Base-by-base conservation (phyloP, 1,140 invertebrate species). In the Pogonomyrmex californicus region DNA sequence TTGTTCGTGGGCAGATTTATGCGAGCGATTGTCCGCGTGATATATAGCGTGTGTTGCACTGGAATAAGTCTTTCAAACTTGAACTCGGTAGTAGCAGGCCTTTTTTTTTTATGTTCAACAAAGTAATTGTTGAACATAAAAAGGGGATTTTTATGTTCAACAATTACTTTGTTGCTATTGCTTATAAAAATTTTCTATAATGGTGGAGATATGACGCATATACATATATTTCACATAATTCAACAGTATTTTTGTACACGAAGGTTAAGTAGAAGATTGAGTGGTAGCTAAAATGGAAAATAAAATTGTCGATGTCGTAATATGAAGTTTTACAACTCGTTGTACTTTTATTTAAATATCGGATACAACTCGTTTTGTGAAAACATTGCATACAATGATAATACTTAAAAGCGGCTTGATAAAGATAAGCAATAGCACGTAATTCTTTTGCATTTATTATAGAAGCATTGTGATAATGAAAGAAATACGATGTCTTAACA, bases 21-120 rank as follows among this genome's bases (percentile, higher is more conserved):
- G 76, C 60, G 17, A 44, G 58, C 44, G 75, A 78, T 78, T 78
- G 41, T 23, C 58, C 17, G 44, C 30, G 44, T 78, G 75, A 78
- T 78, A 49, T 78, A 78, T 78, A 63, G 17, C 54, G 33, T 14
- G 66, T 70, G 44, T 41, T 38, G 9, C 9, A 23, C 33, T 41
- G 51, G 41, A 75, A 56, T 75, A 58, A 75, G 17, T 38, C 33
- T 54, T 12, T 56, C 17, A 17, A 33, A 63, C 14, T 17, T 23
- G 23, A 23, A 23, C 23, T 23, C 23, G 23, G 23, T 23, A 23
- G 23, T 23, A 23, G 23, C 23, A 23, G 23, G 23, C 23, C 23
- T 23, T 23, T 23, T 23, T 23, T 23, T 23, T 23, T 0, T 23
- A 23, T 23, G 23, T 23, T 23, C 23, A 23, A 23, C 23, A 23